phyloP scores from a whole-genome alignment of 1,140 invertebrate species.

The Gonatopus flavifemur region DNA sequence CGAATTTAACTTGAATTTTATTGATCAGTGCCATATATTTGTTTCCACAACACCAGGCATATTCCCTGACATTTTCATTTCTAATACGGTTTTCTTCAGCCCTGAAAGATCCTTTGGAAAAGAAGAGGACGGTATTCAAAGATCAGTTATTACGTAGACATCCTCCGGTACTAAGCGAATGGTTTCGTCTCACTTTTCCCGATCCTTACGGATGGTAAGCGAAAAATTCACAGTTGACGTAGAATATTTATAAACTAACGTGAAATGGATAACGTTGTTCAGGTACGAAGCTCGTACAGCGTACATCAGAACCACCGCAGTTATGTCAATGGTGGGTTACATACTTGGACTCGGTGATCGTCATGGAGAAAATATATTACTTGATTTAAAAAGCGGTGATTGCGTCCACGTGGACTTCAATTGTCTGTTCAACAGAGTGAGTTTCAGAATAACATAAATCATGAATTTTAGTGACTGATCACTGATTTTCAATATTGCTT shows the following conservation, averaged over 20 bases:
- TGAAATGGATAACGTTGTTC: slow-evolving; percentile 8
- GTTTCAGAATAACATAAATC: slow-evolving; percentile 6
- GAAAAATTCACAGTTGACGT: neutral
- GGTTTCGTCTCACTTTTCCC: slow-evolving; percentile 86
- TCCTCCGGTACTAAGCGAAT: slow-evolving; percentile 87
- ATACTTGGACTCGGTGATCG: slow-evolving; percentile 96
- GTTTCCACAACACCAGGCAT: too few species aligned
- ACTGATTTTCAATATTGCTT: slow-evolving; percentile 13
- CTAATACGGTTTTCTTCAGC: slow-evolving; percentile 32
- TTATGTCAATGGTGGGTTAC: slow-evolving; percentile 98
- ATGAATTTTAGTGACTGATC: neutral
- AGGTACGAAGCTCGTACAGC: slow-evolving; percentile 82
- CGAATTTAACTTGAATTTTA: too few species aligned
- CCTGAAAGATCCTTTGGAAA: slow-evolving; percentile 64
- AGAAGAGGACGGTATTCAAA: slow-evolving; percentile 74
- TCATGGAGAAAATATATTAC: slow-evolving; percentile 95
- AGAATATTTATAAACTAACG: neutral
- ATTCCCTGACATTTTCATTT: too few species aligned
- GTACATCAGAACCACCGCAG: slow-evolving; percentile 89
- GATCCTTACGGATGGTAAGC: slow-evolving; percentile 86
- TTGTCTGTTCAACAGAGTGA: slow-evolving; percentile 89
- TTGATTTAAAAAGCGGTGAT: slow-evolving; percentile 90
- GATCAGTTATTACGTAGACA: slow-evolving; percentile 72
- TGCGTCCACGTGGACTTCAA: slow-evolving; percentile 98
- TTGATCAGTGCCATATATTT: too few species aligned